phyloP scores from a whole-genome alignment of 2,113 vertebrate genomes.

The Tautogolabrus adspersus region DNA sequence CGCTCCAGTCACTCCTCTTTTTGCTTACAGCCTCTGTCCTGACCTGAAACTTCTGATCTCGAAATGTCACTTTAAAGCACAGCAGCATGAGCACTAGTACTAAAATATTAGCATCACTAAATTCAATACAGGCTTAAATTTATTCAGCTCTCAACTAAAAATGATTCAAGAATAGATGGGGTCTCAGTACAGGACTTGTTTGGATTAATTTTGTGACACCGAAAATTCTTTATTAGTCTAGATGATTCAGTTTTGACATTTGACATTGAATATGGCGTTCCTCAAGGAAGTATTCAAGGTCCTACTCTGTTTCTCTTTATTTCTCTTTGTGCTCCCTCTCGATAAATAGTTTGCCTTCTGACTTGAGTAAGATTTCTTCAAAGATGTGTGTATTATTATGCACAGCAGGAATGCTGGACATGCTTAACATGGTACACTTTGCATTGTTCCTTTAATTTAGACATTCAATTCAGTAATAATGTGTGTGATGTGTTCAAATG shows the following conservation, averaged over 20 bases:
- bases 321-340: no score
- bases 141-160: not conserved
- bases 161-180: not conserved
- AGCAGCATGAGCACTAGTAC: not conserved
- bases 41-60: conserved; percentile 18
- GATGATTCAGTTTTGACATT: no score
- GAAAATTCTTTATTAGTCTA: no score
- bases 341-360: no score
- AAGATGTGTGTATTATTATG: not conserved
- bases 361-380: no score
- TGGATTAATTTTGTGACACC: no score
- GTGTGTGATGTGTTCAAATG: not conserved
- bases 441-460: not conserved
- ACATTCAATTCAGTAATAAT: not conserved
- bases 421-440: conserved; percentile 1
- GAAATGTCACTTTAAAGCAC: conserved; percentile 6
- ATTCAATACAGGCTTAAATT: not conserved
- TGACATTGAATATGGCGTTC: no score
- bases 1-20: conserved; percentile 43
- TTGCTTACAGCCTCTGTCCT: conserved; percentile 13
- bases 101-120: not conserved
- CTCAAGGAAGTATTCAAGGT: no score
- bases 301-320: no score
- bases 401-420: not conserved
- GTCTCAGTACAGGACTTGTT: no score